Conservation (phyloP, 2,797 vertebrate species). For the Lutjanus campechanus region DNA sequence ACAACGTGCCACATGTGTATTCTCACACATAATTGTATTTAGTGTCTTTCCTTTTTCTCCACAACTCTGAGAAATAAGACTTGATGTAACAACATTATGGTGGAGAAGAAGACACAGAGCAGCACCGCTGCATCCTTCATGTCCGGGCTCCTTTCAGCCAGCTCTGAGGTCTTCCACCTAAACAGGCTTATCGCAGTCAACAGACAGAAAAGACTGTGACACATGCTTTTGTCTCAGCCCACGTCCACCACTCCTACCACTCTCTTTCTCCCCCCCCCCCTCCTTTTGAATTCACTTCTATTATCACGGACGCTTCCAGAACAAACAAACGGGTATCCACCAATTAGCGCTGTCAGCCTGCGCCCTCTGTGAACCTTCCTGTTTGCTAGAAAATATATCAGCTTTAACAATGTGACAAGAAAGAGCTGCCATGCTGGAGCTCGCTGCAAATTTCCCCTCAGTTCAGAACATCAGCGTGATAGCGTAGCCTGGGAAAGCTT, state of each 20-base stretch:
- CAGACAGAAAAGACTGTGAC: slow-evolving; percentile 74
- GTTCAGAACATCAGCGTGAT: slow-evolving; percentile 21
- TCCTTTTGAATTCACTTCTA: slow-evolving; percentile 46
- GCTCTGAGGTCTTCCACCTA: slow-evolving; percentile 50
- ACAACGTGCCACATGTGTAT: neutral
- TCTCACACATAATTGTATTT: neutral
- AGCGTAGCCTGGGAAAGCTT: slow-evolving; percentile 43
- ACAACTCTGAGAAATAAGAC: slow-evolving; percentile 3
- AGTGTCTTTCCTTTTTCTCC: neutral
- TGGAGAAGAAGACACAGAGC: neutral
- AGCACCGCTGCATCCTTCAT: slow-evolving; percentile 23
- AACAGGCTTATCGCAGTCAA: slow-evolving; percentile 75
- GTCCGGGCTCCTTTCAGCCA: slow-evolving; percentile 23
- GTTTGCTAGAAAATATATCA: slow-evolving; percentile 43
- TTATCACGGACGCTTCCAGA: slow-evolving; percentile 45
- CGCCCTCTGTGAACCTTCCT: slow-evolving; percentile 42
- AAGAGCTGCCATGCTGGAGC: slow-evolving; percentile 15
- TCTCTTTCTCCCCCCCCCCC: neutral
- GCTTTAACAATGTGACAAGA: slow-evolving; percentile 41
- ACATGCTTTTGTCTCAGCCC: slow-evolving; percentile 76
- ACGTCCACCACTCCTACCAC: slow-evolving; percentile 58
- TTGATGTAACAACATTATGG: slow-evolving; percentile 2
- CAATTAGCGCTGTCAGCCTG: slow-evolving; percentile 64
- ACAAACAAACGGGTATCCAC: slow-evolving; percentile 63
- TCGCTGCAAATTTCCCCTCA: slow-evolving; percentile 4